Evolutionary conservation across 2,113 vertebrate genomes (phyloP).

Genomic region (Salvelinus alpinus): DNA sequence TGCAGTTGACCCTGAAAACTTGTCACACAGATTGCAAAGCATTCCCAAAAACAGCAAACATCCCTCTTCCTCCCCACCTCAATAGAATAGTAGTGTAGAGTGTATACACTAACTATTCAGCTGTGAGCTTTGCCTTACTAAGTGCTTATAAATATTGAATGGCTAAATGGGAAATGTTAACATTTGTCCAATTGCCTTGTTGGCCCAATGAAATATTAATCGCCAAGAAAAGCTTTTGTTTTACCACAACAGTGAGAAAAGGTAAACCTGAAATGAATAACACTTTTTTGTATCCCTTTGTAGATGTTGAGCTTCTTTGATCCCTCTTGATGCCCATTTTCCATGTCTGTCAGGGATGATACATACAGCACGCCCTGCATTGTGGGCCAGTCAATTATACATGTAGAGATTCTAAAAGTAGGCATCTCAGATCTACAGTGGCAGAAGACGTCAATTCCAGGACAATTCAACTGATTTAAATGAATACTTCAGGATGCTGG

Average conservation of each 20-base stretch:
- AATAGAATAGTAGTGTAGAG: background rate
- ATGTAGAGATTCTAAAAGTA: too few relatives aligned
- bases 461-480: too few relatives aligned
- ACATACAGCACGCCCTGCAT: background rate
- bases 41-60: background rate
- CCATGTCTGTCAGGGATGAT: background rate
- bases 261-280: slow-evolving; percentile 61
- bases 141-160: slow-evolving; percentile 75
- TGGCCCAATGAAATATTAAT: slow-evolving; percentile 70
- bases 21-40: background rate
- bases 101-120: slow-evolving; percentile 35
- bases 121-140: slow-evolving; percentile 50
- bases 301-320: slow-evolving; percentile 19
- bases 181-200: slow-evolving; percentile 63
- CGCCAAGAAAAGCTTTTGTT: slow-evolving; percentile 62
- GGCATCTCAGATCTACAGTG: too few relatives aligned
- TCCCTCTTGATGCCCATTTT: slow-evolving; percentile 13
- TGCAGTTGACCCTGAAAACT: background rate
- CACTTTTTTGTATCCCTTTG: slow-evolving; percentile 28
- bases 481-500: too few relatives aligned
- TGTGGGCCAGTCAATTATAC: too few relatives aligned
- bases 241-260: slow-evolving; percentile 57
- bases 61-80: slow-evolving; percentile 16
- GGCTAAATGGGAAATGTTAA: slow-evolving; percentile 68
- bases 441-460: too few relatives aligned